Percentiles rank a stretch among this genome's conserved stretches.
Conservation (phyloP, 2,888 invertebrate species). For the Xanthorhoe designata region DNA sequence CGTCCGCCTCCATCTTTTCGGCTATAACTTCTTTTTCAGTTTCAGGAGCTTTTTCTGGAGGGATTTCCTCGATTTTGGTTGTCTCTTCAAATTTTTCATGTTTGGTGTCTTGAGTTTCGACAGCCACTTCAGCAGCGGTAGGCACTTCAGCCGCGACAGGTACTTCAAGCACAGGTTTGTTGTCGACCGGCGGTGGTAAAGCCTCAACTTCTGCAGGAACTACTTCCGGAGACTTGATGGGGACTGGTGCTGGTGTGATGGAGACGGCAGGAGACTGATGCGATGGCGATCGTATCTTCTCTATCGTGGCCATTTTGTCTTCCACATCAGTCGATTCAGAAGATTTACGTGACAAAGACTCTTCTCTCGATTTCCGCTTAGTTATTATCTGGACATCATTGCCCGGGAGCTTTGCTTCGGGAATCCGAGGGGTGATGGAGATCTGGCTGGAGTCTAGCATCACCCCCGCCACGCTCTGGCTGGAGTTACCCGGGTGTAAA, state of each 20-base stretch:
- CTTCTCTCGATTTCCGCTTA: conserved; percentile 69
- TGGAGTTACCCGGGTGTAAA: conserved; percentile 67
- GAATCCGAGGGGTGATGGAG: conserved; percentile 72
- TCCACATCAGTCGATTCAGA: conserved; percentile 68
- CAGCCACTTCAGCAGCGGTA: conserved; percentile 57
- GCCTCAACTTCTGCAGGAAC: conserved; percentile 67
- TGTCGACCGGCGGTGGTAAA: conserved; percentile 64
- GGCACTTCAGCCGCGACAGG: conserved; percentile 58
- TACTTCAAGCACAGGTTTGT: conserved; percentile 58
- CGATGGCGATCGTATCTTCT: conserved; percentile 70
- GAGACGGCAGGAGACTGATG: conserved; percentile 61
- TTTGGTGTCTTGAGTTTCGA: conserved; percentile 31
- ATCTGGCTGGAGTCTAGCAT: conserved; percentile 75
- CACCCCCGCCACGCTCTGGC: conserved; percentile 59
- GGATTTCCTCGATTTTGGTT: conserved; percentile 34
- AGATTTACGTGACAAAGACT: conserved; percentile 67
- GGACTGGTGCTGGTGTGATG: conserved; percentile 62
- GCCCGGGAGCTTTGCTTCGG: conserved; percentile 56
- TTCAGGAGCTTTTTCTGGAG: conserved; percentile 30
- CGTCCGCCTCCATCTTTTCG: conserved; percentile 47
- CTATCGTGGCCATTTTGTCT: conserved; percentile 64
- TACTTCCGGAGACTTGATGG: conserved; percentile 65
- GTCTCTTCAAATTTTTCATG: conserved; percentile 42
- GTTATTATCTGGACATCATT: conserved; percentile 63
- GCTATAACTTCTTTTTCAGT: conserved; percentile 31